phyloP scores from a whole-genome alignment of 2,113 vertebrate species.

The Campylomormyrus numenius region DNA sequence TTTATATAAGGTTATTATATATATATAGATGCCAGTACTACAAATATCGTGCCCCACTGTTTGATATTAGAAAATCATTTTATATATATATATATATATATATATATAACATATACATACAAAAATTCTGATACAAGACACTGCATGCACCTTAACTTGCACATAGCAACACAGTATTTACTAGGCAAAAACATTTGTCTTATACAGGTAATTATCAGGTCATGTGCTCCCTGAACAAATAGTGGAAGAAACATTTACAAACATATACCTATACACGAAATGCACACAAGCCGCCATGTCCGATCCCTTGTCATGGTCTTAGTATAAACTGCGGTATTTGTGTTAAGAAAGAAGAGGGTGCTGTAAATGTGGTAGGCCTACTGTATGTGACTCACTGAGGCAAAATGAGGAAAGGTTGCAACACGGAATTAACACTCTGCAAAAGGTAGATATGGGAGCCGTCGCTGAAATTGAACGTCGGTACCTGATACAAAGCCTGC shows the following conservation, averaged over 20 bases:
- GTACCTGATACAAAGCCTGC: not conserved
- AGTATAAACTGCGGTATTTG: not conserved
- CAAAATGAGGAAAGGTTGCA: not conserved
- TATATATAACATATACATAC: too few relatives aligned
- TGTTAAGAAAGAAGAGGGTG: not conserved
- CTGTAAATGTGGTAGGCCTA: not conserved
- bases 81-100: too few relatives aligned
- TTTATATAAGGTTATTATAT: too few relatives aligned
- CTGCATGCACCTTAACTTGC: too few relatives aligned
- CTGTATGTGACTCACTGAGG: too few relatives aligned
- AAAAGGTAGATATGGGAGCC: not conserved
- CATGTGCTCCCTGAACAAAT: not conserved
- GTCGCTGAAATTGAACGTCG: not conserved
- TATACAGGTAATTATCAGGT: not conserved
- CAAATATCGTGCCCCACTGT: too few relatives aligned
- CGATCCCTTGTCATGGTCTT: not conserved
- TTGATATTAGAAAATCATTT: too few relatives aligned
- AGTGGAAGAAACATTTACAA: not conserved
- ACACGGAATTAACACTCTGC: too few relatives aligned
- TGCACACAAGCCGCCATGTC: not conserved
- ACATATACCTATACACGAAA: not conserved
- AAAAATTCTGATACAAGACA: too few relatives aligned
- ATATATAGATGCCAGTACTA: too few relatives aligned
- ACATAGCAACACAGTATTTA: not conserved
- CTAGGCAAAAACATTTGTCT: not conserved